Conservation (phyloP, 2,888 invertebrate genomes). For the Megalurothrips usitatus region DNA sequence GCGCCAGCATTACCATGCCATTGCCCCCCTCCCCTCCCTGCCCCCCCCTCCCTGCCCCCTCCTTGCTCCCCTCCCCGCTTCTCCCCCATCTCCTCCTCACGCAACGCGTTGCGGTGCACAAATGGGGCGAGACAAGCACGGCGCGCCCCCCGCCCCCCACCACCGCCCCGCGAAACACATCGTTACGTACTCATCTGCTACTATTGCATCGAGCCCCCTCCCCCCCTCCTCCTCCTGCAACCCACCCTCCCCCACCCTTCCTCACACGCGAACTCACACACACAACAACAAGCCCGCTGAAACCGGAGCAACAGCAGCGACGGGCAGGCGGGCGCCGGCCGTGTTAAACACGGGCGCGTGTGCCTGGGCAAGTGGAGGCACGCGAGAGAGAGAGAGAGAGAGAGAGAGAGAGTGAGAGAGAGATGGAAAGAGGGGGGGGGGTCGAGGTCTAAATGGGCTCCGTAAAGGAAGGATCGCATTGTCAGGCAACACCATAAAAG, state of each 20-base stretch:
- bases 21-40: not conserved
- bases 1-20: not conserved
- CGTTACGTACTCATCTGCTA: no score
- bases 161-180: no score
- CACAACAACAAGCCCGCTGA: no score
- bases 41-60: not conserved
- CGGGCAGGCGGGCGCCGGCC: not conserved
- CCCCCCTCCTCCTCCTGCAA: constrained; percentile 28
- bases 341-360: constrained; percentile 24
- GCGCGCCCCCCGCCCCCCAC: no score
- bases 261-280: no score
- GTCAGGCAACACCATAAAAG: no score
- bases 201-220: constrained; percentile 22
- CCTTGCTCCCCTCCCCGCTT: not conserved
- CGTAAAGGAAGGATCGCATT: no score
- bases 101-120: no score
- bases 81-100: not conserved
- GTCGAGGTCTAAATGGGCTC: no score
- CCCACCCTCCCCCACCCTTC: not conserved
- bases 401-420: constrained; percentile 28
- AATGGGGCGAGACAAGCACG: no score
- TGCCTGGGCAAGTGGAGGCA: constrained; percentile 8
- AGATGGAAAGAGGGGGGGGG: constrained; percentile 14
- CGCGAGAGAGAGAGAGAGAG: constrained; percentile 29
- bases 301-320: no score